Evolutionary conservation across 1,140 invertebrate species (phyloP).

Genomic region (Temnothorax nylanderi): DNA sequence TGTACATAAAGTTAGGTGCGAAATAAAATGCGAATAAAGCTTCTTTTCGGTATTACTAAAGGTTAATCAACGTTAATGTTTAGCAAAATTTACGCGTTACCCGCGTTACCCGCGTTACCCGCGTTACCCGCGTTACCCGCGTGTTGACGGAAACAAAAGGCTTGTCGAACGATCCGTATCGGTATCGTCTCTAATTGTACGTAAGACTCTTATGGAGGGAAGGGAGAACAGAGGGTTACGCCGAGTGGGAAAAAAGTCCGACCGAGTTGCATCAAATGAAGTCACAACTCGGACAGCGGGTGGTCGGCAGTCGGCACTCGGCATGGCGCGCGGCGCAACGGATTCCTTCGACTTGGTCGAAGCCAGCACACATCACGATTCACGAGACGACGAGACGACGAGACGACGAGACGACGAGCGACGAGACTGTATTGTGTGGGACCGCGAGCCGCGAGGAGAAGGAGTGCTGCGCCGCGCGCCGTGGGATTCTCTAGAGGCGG

Average conservation of each 20-base stretch:
- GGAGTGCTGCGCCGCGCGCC: conserved; percentile 68
- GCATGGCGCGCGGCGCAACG: conserved; percentile 31
- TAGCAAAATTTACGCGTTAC: not conserved
- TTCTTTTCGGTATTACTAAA: not conserved
- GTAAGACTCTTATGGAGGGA: not conserved
- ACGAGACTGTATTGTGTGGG: conserved; percentile 77
- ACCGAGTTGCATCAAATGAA: conserved; percentile 80
- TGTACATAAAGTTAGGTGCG: too few relatives aligned
- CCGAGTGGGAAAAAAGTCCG: not conserved
- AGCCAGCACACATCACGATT: conserved; percentile 74
- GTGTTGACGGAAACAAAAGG: not conserved
- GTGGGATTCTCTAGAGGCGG: conserved; percentile 81
- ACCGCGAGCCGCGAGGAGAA: conserved; percentile 46
- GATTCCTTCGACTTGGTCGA: conserved; percentile 73
- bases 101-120: too few relatives aligned
- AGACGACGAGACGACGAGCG: too few relatives aligned
- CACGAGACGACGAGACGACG: too few relatives aligned
- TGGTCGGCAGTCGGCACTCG: conserved; percentile 71
- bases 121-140: not conserved
- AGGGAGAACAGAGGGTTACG: too few relatives aligned
- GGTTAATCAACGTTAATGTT: too few relatives aligned
- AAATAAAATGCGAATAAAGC: not conserved
- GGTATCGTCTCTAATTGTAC: not conserved
- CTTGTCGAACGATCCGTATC: not conserved
- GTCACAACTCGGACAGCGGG: conserved; percentile 84